A percentile compares a stretch with the other conserved stretches of the same genome.
phyloP scores from a whole-genome alignment of 1,140 invertebrate species.

The Drosophila athabasca region DNA sequence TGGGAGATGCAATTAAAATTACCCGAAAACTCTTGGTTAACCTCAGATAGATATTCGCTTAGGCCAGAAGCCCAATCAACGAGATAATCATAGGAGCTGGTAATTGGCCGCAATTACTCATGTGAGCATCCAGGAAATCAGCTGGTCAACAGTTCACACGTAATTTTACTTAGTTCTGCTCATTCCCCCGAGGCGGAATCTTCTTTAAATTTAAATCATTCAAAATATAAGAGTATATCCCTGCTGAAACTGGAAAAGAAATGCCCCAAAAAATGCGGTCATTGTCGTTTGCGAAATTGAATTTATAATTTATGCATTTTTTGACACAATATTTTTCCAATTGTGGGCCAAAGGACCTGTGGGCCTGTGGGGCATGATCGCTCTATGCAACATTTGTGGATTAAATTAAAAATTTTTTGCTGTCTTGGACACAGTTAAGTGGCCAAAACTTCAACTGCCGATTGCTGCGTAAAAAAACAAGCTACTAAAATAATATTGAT shows the following conservation, averaged over 20 bases:
- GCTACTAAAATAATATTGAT: too few relatives aligned
- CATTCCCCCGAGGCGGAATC: background rate
- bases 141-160: background rate
- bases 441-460: too few relatives aligned
- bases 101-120: too few relatives aligned
- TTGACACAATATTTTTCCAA: conserved; percentile 34
- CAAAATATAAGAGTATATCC: conserved; percentile 5
- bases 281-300: conserved; percentile 54
- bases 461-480: too few relatives aligned
- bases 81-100: too few relatives aligned
- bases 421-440: too few relatives aligned
- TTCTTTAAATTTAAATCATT: conserved; percentile 6
- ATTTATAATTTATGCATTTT: conserved; percentile 66
- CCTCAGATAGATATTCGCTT: background rate
- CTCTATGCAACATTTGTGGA: too few relatives aligned
- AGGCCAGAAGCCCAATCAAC: too few relatives aligned
- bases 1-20: too few relatives aligned
- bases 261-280: conserved; percentile 35
- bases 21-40: too few relatives aligned
- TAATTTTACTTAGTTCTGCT: conserved; percentile 8
- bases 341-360: background rate
- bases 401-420: too few relatives aligned
- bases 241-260: conserved; percentile 9
- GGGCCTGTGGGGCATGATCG: conserved; percentile 9
- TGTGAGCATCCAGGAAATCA: conserved; percentile 21